Evolutionary conservation across 2,797 vertebrate genomes (phyloP).

Genomic region (Protosalanx chinensis): DNA sequence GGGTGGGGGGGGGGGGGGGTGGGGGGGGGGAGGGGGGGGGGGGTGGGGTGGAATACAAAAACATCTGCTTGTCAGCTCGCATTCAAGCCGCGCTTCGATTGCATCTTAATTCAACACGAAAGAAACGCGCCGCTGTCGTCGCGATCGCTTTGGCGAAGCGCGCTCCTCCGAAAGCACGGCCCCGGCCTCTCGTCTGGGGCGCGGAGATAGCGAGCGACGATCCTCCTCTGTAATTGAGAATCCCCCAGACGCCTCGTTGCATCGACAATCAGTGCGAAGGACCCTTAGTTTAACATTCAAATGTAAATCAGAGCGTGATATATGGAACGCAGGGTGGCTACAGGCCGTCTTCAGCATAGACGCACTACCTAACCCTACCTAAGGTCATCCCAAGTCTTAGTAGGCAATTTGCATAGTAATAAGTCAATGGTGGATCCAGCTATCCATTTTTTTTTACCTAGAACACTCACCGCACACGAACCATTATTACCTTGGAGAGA

Average conservation of each 20-base stretch:
- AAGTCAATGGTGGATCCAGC: constrained; percentile 16
- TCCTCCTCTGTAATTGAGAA: constrained; percentile 23
- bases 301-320: constrained; percentile 21
- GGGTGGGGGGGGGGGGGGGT: too few relatives aligned
- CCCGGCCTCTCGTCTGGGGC: constrained; percentile 7
- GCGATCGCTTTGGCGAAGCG: constrained; percentile 16
- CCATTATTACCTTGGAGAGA: constrained; percentile 24
- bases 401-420: constrained; percentile 25
- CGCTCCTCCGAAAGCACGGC: constrained; percentile 2
- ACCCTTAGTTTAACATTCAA: constrained; percentile 30
- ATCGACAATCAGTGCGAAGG: constrained; percentile 22
- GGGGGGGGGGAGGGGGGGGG: too few relatives aligned
- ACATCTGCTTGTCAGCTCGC: constrained; percentile 27
- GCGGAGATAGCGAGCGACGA: constrained; percentile 17
- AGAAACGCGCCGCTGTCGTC: constrained; percentile 15
- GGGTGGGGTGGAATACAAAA: background rate
- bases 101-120: background rate
- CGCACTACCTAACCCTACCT: constrained; percentile 12
- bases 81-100: background rate
- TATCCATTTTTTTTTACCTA: background rate
- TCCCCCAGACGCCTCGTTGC: constrained; percentile 19
- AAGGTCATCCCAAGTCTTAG: background rate
- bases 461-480: constrained; percentile 15
- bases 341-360: constrained; percentile 16
- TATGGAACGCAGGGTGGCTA: constrained; percentile 4